Conservation (phyloP, 2,797 vertebrate species). For the Parauchenoglanis punctatus region DNA sequence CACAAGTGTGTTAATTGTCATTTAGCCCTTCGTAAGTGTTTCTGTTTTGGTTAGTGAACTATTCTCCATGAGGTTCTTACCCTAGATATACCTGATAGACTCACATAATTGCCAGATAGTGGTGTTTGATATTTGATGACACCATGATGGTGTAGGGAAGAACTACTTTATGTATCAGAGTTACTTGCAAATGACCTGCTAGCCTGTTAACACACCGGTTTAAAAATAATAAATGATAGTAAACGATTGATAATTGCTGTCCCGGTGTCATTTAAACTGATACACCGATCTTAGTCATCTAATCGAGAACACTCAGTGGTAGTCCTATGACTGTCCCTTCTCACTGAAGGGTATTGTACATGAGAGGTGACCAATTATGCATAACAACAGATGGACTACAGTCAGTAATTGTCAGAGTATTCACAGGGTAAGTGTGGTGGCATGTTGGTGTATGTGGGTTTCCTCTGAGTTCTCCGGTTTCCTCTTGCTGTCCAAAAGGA, state of each 20-base stretch:
- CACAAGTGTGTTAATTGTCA: not conserved
- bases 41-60: not conserved
- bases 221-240: not conserved
- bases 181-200: not conserved
- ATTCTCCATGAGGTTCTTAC: not conserved
- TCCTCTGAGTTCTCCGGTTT: not conserved
- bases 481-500: not conserved
- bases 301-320: not conserved
- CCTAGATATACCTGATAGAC: not conserved
- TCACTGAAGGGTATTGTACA: not conserved
- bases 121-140: not conserved
- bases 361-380: not conserved
- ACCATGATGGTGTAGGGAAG: not conserved
- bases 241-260: not conserved
- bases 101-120: not conserved
- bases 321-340: not conserved
- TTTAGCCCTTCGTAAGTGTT: not conserved
- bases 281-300: not conserved
- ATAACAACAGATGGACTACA: not conserved
- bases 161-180: not conserved
- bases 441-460: not conserved
- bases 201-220: not conserved
- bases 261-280: not conserved
- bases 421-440: not conserved
- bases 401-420: not conserved